Evolutionary conservation across 1,140 invertebrate species (phyloP).

Genomic region (Ladona fulva): DNA sequence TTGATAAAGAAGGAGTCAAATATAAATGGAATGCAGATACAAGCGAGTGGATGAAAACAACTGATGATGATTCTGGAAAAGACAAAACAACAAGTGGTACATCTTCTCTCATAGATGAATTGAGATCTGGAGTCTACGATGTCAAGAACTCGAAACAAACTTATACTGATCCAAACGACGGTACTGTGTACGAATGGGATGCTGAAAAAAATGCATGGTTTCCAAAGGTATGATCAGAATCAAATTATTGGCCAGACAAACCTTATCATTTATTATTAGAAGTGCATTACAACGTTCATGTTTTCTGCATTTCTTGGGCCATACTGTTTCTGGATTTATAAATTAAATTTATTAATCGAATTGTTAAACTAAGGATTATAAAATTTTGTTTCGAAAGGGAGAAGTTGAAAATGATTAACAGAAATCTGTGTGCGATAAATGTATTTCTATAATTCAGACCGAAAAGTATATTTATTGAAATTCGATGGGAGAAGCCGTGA

Average conservation of each 20-base stretch:
- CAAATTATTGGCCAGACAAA: no score
- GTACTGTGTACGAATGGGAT: slow-evolving; percentile 87
- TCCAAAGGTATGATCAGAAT: slow-evolving; percentile 58
- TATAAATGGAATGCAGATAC: slow-evolving; percentile 36
- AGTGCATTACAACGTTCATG: no score
- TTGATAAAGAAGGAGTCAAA: slow-evolving; percentile 34
- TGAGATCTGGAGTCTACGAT: slow-evolving; percentile 30
- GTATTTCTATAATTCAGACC: no score
- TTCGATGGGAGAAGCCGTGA: no score
- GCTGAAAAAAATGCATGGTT: slow-evolving; percentile 85
- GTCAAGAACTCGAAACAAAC: slow-evolving; percentile 27
- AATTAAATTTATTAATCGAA: neutral
- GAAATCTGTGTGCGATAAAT: no score
- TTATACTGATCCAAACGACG: slow-evolving; percentile 77
- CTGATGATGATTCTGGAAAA: slow-evolving; percentile 16
- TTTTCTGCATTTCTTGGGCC: no score
- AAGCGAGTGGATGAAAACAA: slow-evolving; percentile 50
- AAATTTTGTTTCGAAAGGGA: no score
- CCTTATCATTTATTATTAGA: no score
- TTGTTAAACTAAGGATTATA: no score
- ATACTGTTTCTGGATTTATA: slow-evolving; percentile 11
- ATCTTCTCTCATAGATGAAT: slow-evolving; percentile 26
- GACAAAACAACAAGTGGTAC: neutral
- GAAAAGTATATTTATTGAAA: no score
- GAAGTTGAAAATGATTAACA: no score